Conservation (phyloP, 2,888 invertebrate genomes). For the Ophion ellenae region DNA sequence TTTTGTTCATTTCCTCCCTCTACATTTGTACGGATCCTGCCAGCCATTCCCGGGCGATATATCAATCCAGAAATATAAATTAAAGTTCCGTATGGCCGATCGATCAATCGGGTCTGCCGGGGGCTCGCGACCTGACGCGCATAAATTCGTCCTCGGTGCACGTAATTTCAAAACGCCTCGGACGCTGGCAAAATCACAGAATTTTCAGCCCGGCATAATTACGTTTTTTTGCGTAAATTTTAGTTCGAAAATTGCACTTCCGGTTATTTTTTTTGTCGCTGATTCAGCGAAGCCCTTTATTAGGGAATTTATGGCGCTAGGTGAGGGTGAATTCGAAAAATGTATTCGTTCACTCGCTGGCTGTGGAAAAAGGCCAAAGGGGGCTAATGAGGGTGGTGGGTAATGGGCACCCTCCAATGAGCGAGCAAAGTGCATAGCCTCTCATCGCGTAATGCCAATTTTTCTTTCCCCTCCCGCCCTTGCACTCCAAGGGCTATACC, state of each 20-base stretch:
- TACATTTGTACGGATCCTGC: neutral
- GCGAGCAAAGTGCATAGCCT: neutral
- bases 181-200: constrained; percentile 4
- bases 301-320: constrained; percentile 1
- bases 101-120: constrained; percentile 60
- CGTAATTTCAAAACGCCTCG: neutral
- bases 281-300: neutral
- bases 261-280: neutral
- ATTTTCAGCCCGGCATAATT: neutral
- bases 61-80: constrained; percentile 48
- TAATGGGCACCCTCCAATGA: constrained; percentile 21
- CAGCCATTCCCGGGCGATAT: constrained; percentile 13
- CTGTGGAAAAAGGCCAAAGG: neutral
- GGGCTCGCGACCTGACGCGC: constrained; percentile 47
- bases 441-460: constrained; percentile 8
- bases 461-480: neutral
- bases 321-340: constrained; percentile 8
- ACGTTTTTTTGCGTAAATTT: too few relatives aligned
- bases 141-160: constrained; percentile 46
- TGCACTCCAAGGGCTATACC: neutral
- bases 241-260: neutral
- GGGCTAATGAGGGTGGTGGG: constrained; percentile 11
- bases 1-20: neutral
- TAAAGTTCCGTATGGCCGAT: constrained; percentile 49
- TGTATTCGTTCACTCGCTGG: neutral